A percentile compares a stretch with the other conserved stretches of the same genome.
Evolutionary conservation across 2,888 invertebrate species (phyloP).

Genomic region (Habroteleia sp.): DNA sequence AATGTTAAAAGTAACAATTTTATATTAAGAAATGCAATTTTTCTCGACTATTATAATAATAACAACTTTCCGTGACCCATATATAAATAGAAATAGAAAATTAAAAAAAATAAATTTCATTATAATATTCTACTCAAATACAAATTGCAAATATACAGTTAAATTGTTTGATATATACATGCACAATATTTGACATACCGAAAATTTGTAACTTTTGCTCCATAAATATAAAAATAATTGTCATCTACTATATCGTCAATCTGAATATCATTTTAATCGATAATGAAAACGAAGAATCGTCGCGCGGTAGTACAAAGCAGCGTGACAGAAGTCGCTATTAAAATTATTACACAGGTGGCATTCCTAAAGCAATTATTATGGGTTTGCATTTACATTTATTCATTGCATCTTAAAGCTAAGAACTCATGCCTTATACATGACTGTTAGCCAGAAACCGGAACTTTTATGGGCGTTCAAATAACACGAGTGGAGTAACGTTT

Average conservation of each 20-base stretch:
- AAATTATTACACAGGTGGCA: slow-evolving; percentile 75
- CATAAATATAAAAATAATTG: no score
- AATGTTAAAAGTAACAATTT: no score
- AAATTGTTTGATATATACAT: no score
- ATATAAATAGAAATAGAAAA: no score
- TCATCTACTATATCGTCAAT: slow-evolving; percentile 11
- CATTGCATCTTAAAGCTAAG: slow-evolving; percentile 68
- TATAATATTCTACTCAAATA: no score
- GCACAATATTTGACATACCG: no score
- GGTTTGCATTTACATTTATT: slow-evolving; percentile 78
- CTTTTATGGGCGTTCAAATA: slow-evolving; percentile 68
- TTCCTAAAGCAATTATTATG: slow-evolving; percentile 77
- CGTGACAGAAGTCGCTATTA: slow-evolving; percentile 75
- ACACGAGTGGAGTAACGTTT: slow-evolving; percentile 65
- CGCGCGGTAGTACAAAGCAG: slow-evolving; percentile 16
- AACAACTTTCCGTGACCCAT: no score
- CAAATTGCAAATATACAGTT: no score
- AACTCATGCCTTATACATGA: slow-evolving; percentile 72
- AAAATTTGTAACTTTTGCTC: no score
- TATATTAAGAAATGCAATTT: no score
- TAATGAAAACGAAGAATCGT: slow-evolving; percentile 8
- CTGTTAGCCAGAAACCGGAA: slow-evolving; percentile 70
- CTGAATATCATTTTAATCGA: slow-evolving; percentile 18
- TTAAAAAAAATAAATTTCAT: no score
- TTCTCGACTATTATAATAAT: no score